Conservation (phyloP, 2,113 vertebrate genomes). For the Falcunculus frontatus region DNA sequence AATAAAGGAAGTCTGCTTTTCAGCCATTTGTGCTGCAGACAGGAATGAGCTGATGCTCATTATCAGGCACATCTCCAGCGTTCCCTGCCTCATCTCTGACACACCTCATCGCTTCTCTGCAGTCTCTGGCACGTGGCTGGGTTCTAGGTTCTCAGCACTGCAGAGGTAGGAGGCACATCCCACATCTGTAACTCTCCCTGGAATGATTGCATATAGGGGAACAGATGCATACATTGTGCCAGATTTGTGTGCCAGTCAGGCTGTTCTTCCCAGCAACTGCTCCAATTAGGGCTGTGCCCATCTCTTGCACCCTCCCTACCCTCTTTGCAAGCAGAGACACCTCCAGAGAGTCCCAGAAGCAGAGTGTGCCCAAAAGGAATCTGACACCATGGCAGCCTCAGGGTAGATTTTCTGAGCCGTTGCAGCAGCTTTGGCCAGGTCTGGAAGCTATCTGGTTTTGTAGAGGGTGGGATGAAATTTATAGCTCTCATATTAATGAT, state of each 20-base stretch:
- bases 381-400: not conserved
- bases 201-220: not conserved
- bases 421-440: not conserved
- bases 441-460: not conserved
- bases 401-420: not conserved
- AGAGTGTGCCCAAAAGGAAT: not conserved
- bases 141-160: not conserved
- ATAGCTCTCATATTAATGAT: not conserved
- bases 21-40: not conserved
- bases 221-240: rapidly evolving
- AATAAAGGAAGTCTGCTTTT: not conserved
- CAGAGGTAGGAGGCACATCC: not conserved
- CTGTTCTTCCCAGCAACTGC: not conserved
- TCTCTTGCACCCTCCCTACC: not conserved
- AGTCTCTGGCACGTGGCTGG: not conserved
- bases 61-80: not conserved
- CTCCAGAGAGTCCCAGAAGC: not conserved
- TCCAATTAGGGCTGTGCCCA: not conserved
- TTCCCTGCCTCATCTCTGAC: not conserved
- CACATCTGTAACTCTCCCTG: not conserved
- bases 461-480: not conserved
- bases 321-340: not conserved
- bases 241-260: not conserved
- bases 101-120: rapidly evolving
- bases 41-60: not conserved